Evolutionary conservation across 2,888 invertebrate genomes (phyloP), one percentile per base, ranked within the genome.

Genomic region (Dasysyrphus tricinctus): DNA sequence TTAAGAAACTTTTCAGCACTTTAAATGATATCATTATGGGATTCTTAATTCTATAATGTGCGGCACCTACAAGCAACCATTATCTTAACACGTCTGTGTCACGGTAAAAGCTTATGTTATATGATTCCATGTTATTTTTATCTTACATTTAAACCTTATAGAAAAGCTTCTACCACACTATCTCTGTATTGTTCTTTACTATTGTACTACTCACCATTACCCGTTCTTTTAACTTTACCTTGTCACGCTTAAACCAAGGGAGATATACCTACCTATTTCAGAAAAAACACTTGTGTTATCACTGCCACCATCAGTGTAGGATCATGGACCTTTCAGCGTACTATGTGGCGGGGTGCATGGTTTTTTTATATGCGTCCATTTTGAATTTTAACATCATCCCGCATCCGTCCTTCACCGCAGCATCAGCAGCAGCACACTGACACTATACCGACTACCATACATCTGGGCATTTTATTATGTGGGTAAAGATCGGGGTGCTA

Each of bases 401-500:
- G 49, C n/a, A 54, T 59, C 61, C 59, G 61, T 61, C 32, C 37
- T 37, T 34, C 19, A 37, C 47, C 24, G 16, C 37, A 37, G 5
- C 67, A n/a, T n/a, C n/a, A 44, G 24, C 24, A 39, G 5, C 37
- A 24, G 34, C 42, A 51, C 51, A 24, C 37, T 39, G 1, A 24
- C 24, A 24, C 24, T 24, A 24, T 16, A 44, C n/a, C 24, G 24
- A 70, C 42, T 51, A 56, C 56, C 65, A 81, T 81, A 75, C 54
- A 79, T 81, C 78, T 78, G 67, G 75, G 54, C 75, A 79, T 86
- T 81, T 86, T 86, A 86, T 86, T 75, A 81, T 81, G 81, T 75
- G 78, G 81, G 81, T 75, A 81, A 81, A 74, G 81, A 77, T 75
- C 39, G 54, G 74, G 74, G 59, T 49, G 32, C n/a, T 44, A 12